Evolutionary conservation across 2,113 vertebrate species (phyloP), one percentile per base, ranked within the genome.

Genomic region (Patagioenas fasciata): DNA sequence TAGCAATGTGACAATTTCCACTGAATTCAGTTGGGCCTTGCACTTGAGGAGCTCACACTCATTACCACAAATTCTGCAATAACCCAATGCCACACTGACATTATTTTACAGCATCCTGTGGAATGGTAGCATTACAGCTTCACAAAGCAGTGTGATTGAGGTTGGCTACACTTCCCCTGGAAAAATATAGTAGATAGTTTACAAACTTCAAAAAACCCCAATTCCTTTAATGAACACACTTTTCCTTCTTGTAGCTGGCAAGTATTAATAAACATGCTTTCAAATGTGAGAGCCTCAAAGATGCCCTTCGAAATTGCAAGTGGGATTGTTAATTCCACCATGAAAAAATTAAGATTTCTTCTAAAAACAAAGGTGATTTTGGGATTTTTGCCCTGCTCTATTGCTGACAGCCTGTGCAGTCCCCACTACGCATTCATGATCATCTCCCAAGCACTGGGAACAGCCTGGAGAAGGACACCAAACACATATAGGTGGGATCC

Each of bases 161-260:
- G 20, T 17, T 42, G 65, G 28, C 16, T 80, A 15, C 54, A 18
- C 57, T 58, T 61, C 73, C 71, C 23, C 44, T 31, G 54, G 21
- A 72, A 69, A 84, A 77, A n/a, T 0, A 2, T 10, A 42, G 29
- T 8, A 67, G 1, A 0, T 21, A 26, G 5, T 25, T 20, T 34
- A 65, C 18, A 73, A 58, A 1, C 23, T 38, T 48, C 2, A 8
- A 60, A 81, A 31, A 32, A 5, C 14, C 44, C 44, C 17, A 13
- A 36, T 40, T 13, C 4, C 44, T 20, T 1, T 5, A 31, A 13
- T 2, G 9, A 81, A 12, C 29, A 56, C 24, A 32, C 2, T 81
- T 20, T 24, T 60, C 8, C 54, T 31, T 24, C 20, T 78, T 34
- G 5, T 48, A 62, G 7, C 25, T 54, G 24, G 10, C 25, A 58